A percentile compares a stretch with the other conserved stretches of the same genome.
phyloP scores from a whole-genome alignment of 2,113 vertebrate genomes.

The Ascaphus truei region DNA sequence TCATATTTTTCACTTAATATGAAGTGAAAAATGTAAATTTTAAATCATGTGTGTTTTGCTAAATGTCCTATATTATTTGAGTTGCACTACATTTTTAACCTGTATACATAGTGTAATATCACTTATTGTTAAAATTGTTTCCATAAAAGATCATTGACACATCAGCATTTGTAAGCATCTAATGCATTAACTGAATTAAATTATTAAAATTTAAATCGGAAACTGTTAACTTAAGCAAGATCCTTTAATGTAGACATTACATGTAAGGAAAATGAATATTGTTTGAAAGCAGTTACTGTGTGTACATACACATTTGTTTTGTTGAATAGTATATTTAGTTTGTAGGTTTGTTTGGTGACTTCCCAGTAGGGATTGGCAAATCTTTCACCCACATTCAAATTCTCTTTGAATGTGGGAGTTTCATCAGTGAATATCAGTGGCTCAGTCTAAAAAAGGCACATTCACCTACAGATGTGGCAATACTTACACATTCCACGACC shows the following conservation, averaged over 20 bases:
- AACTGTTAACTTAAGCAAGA: background rate
- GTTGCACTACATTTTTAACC: too few relatives aligned
- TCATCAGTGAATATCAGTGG: too few relatives aligned
- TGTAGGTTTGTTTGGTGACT: too few relatives aligned
- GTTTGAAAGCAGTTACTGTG: background rate
- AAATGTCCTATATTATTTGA: too few relatives aligned
- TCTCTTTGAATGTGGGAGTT: too few relatives aligned
- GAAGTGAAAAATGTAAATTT: constrained; percentile 42
- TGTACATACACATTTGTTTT: background rate
- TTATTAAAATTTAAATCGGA: background rate
- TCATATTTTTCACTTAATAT: constrained; percentile 63
- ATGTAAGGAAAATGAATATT: background rate
- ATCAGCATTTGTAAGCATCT: background rate
- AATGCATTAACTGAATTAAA: background rate
- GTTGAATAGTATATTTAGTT: too few relatives aligned
- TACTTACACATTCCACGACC: too few relatives aligned
- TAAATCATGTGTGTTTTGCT: background rate
- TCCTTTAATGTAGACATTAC: background rate
- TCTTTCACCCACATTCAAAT: too few relatives aligned
- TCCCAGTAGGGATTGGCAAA: too few relatives aligned
- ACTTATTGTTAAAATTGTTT: constrained; percentile 35
- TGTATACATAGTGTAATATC: too few relatives aligned
- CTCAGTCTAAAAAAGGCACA: too few relatives aligned
- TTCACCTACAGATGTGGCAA: too few relatives aligned
- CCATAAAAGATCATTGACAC: background rate